Evolutionary conservation across 2,888 invertebrate genomes (phyloP), one percentile per base, ranked within the genome.

Genomic region (Dastarcus helophoroides): DNA sequence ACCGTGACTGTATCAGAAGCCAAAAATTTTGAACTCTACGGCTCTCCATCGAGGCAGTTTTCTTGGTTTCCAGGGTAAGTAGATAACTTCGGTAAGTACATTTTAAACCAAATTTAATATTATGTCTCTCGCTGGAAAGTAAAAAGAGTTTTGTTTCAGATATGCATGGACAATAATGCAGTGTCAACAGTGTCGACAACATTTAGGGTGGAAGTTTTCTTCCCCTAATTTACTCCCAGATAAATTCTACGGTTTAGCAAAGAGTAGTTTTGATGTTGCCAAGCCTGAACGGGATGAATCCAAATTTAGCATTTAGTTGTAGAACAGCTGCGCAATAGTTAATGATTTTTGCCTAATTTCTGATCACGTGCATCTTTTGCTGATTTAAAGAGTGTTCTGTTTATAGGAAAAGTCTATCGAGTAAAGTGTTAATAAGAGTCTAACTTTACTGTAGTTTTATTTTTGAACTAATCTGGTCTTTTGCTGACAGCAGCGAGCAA

Each of bases 11-110:
- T 79, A 1, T 64, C 65, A 36, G 61, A 64, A 30, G 68, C 72
- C 0, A 56, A 62, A 11, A 65, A 71, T 38, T 60, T 69, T 10
- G 49, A 58, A 21, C 57, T 75, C 9, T 60, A 67, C 15, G 62
- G 63, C 1, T 62, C 65, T 26, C 70, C 80, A 2, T 77, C 79
- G 2, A 71, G 71, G n/a, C 73, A 79, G 43, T 79, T 76, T 50
- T 79, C 77, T 39, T 88, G 88, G 88, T 88, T 88, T 58, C 85
- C 86, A 4, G 85, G 83, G 76, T 79, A 64, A 59, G 63, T 49
- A 26, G 25, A n/a, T n/a, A n/a, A n/a, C n/a, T n/a, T n/a, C n/a
- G n/a, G n/a, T n/a, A n/a, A n/a, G n/a, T n/a, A n/a, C n/a, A n/a
- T n/a, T n/a, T n/a, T 3, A 2, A 3, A 16, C 4, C 12, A 13